These are phyloP conservation scores for human (Homo sapiens) DNA, from an alignment of 2,113 vertebrate species.

Conservation along the genomic window GRCh38 chrX:148559001-148559500, in stretches of 20 bases:
- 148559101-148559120: neutral
- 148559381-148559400: too few relatives aligned
- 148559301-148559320: too few relatives aligned
- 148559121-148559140: neutral
- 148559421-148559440: too few relatives aligned
- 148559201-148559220: neutral
- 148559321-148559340: too few relatives aligned
- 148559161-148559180: neutral
- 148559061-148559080: neutral
- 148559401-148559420: too few relatives aligned
- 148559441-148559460: too few relatives aligned
- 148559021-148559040: neutral
- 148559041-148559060: neutral
- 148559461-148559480: too few relatives aligned
- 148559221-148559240: slow-evolving; percentile 23
- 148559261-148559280: neutral
- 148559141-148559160: neutral
- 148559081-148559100: neutral
- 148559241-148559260: neutral
- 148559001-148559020: neutral
- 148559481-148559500: too few relatives aligned
- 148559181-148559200: neutral
- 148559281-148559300: too few relatives aligned
- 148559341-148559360: too few relatives aligned
- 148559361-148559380: too few relatives aligned